A percentile compares a stretch with the other conserved stretches of the same genome.
These are phyloP conservation scores for Psilanteris sp. DNA, from an alignment of 1,140 invertebrate genomes.

Conservation along the genomic window DNA sequence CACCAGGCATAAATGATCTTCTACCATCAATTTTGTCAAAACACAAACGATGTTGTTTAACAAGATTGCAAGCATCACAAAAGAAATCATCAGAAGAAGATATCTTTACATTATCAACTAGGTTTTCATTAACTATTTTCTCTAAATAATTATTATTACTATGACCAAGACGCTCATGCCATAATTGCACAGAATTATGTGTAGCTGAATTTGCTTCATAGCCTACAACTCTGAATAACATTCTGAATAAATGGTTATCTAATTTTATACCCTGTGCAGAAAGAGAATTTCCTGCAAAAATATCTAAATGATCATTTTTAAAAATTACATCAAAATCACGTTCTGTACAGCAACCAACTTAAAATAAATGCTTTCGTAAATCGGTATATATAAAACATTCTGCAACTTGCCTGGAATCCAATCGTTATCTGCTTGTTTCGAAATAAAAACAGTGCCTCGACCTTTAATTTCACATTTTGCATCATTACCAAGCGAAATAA, in stretches of 20 bases:
- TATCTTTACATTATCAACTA: not conserved
- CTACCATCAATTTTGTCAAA: no score
- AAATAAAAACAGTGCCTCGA: slow-evolving; percentile 11
- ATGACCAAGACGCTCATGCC: not conserved
- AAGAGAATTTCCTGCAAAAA: slow-evolving; percentile 9
- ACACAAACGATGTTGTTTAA: no score
- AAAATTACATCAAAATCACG: slow-evolving; percentile 7
- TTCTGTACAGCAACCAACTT: slow-evolving; percentile 17
- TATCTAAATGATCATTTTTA: slow-evolving; percentile 1
- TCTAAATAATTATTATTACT: not conserved
- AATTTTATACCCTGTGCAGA: slow-evolving; percentile 3
- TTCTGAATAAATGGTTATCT: slow-evolving; percentile 6
- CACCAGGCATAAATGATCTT: no score
- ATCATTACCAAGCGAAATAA: slow-evolving; percentile 25
- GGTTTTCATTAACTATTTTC: not conserved
- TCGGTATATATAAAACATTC: slow-evolving; percentile 28
- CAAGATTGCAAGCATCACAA: slow-evolving; percentile 1
- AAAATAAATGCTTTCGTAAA: slow-evolving; percentile 26
- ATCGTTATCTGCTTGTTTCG: slow-evolving; percentile 8
- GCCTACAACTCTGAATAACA: slow-evolving; percentile 10
- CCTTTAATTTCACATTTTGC: slow-evolving; percentile 24
- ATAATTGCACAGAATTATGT: not conserved
- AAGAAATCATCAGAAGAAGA: not conserved
- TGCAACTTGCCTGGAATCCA: slow-evolving; percentile 27
- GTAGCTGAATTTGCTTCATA: slow-evolving; percentile 3